Conservation (phyloP, 1,140 invertebrate species). For the Nasonia longicornis region DNA sequence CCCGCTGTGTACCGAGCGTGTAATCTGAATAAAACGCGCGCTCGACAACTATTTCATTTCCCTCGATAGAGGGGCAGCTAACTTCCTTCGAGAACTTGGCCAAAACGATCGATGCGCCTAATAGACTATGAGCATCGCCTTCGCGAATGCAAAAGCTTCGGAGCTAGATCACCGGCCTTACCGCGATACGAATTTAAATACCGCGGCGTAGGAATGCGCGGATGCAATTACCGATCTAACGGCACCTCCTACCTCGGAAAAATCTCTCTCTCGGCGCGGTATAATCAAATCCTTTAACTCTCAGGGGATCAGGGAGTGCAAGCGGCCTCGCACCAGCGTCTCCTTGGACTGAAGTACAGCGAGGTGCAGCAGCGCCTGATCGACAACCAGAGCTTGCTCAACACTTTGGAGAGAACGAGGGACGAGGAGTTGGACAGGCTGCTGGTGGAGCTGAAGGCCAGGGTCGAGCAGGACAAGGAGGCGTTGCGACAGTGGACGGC, state of each 20-base stretch:
- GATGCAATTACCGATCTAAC: neutral
- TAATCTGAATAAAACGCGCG: neutral
- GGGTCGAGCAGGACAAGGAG: conserved; percentile 80
- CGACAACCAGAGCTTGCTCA: conserved; percentile 90
- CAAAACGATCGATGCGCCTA: neutral
- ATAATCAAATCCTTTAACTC: neutral
- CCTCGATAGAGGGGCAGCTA: neutral
- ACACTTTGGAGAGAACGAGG: conserved; percentile 80
- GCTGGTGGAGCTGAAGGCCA: conserved; percentile 72
- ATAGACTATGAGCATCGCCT: neutral
- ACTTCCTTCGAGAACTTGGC: neutral
- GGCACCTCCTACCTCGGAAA: no score
- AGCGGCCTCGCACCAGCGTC: conserved; percentile 88
- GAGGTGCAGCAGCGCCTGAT: conserved; percentile 90
- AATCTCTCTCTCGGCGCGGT: no score
- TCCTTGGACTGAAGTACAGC: conserved; percentile 83
- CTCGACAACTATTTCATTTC: neutral
- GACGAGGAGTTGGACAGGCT: conserved; percentile 64
- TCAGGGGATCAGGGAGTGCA: conserved; percentile 73
- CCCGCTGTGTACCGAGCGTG: neutral
- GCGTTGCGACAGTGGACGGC: conserved; percentile 79
- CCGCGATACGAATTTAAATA: neutral
- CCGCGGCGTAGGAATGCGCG: neutral
- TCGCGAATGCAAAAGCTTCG: neutral
- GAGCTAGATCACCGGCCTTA: neutral